These are phyloP conservation scores for Megaceryle maxima DNA, from an alignment of 2,113 vertebrate genomes.

Conservation along the genomic window DNA sequence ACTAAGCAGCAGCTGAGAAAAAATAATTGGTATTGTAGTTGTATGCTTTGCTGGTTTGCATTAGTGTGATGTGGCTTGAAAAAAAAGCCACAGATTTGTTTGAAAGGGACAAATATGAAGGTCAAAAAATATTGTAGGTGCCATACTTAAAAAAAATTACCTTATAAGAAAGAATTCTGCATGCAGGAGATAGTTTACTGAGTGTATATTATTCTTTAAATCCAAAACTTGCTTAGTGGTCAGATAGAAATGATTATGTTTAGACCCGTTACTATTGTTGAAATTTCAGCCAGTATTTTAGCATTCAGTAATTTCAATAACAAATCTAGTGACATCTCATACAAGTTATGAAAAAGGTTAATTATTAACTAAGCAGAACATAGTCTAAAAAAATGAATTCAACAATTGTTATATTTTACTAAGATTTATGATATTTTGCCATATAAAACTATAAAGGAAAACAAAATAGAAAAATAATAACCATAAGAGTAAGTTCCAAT, in stretches of 20 bases:
- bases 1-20: neutral
- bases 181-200: neutral
- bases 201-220: neutral
- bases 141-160: neutral
- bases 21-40: neutral
- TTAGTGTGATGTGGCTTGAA: neutral
- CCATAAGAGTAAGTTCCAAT: neutral
- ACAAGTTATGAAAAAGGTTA: neutral
- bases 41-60: neutral
- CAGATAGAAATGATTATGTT: neutral
- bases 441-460: neutral
- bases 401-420: neutral
- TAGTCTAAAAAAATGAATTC: neutral
- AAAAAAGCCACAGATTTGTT: neutral
- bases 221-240: neutral
- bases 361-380: neutral
- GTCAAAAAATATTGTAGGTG: neutral
- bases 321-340: neutral
- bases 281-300: neutral
- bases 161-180: neutral
- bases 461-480: neutral
- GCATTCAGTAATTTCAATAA: neutral
- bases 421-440: neutral
- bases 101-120: neutral
- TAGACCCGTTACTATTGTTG: neutral